Evolutionary conservation across 2,113 vertebrate species (phyloP), one percentile per base, ranked within the genome.

Genomic region (Malurus alboscapulatus): DNA sequence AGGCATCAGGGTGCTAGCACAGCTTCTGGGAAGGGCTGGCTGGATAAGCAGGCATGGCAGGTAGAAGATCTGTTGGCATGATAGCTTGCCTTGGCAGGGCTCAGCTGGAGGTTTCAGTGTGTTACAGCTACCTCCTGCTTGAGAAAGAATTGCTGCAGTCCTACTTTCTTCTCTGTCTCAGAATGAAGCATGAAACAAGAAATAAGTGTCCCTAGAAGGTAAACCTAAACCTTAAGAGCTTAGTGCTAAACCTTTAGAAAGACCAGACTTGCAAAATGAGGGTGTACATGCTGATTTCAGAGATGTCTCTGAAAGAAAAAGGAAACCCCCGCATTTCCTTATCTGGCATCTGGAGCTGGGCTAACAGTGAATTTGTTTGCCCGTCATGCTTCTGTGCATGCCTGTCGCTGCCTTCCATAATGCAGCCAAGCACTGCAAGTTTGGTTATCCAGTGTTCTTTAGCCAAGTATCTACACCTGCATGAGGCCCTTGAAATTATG

Each of bases 41-140:
- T 88, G 77, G 62, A 25, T 87, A 87, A 91, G 87, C 78, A 94
- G 84, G 81, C 89, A 80, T 80, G 79, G 91, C 93, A 94, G 93
- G 93, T 95, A 96, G 90, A 83, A 71, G 91, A 89, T 76, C 59
- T 8, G 8, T 74, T 95, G 91, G 82, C 82, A n/a, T 76, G 82
- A 67, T 91, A 93, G 78, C 55, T 44, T 69, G n/a, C 48, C 87
- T 92, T 94, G 93, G 87, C 84, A 89, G 67, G 51, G 27, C 72
- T 92, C 48, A 42, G 1, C 25, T 10, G 34, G 67, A 80, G 84
- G 32, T 54, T 89, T 53, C 82, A 48, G 67, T 22, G 51, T 83
- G 42, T 77, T 82, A 69, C 38, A 85, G 62, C 63, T 65, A 40
- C 89, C 75, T 94, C 47, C 67, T 79, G 67, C 92, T 69, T 76